Base-by-base conservation (phyloP, 2,888 invertebrate genomes). In the Tinea pellionella region DNA sequence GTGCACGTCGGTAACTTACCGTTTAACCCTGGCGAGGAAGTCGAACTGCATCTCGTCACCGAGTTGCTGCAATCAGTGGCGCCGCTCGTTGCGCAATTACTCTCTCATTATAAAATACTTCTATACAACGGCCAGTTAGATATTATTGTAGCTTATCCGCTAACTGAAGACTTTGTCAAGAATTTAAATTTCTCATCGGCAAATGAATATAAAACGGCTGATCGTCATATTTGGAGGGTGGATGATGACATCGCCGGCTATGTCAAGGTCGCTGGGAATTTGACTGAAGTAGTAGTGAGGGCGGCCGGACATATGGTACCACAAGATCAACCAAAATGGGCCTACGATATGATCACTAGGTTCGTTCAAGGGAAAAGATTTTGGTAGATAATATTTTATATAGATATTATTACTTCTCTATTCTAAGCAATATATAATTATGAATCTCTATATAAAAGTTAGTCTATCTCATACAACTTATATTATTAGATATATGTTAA, bases 221-320 rank as follows among this genome's bases (percentile, higher is more conserved):
- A 71, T 0, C 88, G 93, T 32, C 71, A 84, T 13, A 85, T 91
- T 62, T 96, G 95, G 95, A 84, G 73, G 59, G 90, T 93, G 2
- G 89, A 74, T 11, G 73, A 77, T 1, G 90, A 91, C 51, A 76
- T 95, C 13, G 94, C 94, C 1, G 95, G 95, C 0, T 95, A 93
- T 76, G 88, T 88, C 0, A 94, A 92, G 71, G 86, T 85, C 64
- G 92, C 91, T 13, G 91, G 91, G 0, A 92, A 93, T 68, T 78
- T 95, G 18, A 91, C 91, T 0, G 93, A 94, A 68, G 88, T 93
- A 0, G 70, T 94, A 64, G 91, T 95, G 0, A 84, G 94, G 41
- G 90, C 93, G 77, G 92, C 95, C 8, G 95, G 95, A 0, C 95
- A 95, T 68, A 92, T 94, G 88, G 89, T 90, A 1, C 90, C 91